phyloP scores from a whole-genome alignment of 2,797 vertebrate species.

The Cirrhinus mrigala region DNA sequence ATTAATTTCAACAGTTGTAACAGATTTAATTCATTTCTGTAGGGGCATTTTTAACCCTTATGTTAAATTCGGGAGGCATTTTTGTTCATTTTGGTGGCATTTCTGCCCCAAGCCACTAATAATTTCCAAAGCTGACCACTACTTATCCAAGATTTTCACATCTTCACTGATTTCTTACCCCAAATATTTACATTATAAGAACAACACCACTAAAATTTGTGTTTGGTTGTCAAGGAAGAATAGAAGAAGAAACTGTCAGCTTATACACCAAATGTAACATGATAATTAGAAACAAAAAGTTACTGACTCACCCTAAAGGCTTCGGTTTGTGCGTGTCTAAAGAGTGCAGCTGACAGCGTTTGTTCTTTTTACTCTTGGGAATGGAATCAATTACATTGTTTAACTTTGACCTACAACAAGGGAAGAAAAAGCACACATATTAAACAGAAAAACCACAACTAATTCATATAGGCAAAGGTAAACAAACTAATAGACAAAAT shows the following conservation, averaged over 20 bases:
- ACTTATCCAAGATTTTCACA: not conserved
- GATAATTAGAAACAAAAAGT: conserved; percentile 35
- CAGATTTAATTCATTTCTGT: not conserved
- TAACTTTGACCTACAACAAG: conserved; percentile 87
- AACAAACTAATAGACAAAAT: not conserved
- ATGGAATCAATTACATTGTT: conserved; percentile 96
- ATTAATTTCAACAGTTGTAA: not conserved
- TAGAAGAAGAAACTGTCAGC: not conserved
- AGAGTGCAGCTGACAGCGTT: conserved; percentile 96
- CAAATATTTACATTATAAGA: not conserved
- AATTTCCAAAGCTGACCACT: not conserved
- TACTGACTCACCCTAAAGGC: conserved; percentile 91
- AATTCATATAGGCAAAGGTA: no score
- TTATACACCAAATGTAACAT: not conserved
- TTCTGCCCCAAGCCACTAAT: not conserved
- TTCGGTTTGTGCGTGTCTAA: conserved; percentile 98
- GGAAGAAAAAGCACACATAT: not conserved
- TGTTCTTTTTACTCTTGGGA: conserved; percentile 99
- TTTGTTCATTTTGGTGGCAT: not conserved
- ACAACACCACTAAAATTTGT: no score
- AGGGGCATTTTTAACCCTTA: not conserved
- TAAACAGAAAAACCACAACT: not conserved
- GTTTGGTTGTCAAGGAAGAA: not conserved
- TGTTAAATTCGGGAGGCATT: not conserved
- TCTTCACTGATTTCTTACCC: not conserved